phyloP scores from a whole-genome alignment of 2,113 vertebrate species.

The Gopherus flavomarginatus region DNA sequence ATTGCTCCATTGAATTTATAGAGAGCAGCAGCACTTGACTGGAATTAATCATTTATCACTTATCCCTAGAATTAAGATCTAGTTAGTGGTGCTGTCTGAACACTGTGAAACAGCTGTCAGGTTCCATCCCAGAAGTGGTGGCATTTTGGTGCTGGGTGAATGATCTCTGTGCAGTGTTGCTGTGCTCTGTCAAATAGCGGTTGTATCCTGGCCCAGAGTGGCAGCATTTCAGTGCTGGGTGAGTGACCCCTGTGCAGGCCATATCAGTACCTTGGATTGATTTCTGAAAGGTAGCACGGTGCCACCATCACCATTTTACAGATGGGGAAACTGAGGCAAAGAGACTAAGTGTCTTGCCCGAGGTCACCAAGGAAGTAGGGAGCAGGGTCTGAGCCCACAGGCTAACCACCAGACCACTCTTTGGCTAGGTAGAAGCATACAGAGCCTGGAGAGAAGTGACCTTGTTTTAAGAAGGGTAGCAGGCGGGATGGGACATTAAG shows the following conservation, averaged over 20 bases:
- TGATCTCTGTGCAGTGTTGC: neutral
- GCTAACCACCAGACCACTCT: no score
- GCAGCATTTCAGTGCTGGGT: neutral
- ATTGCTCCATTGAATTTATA: constrained; percentile 53
- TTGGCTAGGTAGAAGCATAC: neutral
- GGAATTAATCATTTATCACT: constrained; percentile 35
- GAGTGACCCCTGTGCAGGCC: neutral
- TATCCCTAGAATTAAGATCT: constrained; percentile 22
- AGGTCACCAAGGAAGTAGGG: neutral
- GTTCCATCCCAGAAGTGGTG: neutral
- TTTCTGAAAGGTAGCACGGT: neutral
- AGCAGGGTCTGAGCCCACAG: neutral
- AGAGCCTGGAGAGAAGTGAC: neutral
- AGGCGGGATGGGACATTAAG: neutral
- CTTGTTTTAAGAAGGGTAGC: neutral
- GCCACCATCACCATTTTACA: neutral
- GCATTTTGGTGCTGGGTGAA: rapidly evolving
- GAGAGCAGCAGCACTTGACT: constrained; percentile 47
- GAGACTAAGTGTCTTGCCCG: no score
- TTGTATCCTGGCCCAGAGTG: neutral
- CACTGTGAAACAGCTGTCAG: rapidly evolving
- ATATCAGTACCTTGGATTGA: neutral
- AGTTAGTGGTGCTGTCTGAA: rapidly evolving
- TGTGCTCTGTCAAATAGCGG: neutral
- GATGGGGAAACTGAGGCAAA: neutral